phyloP scores from a whole-genome alignment of 2,888 invertebrate species.

The Cosmia trapezina region DNA sequence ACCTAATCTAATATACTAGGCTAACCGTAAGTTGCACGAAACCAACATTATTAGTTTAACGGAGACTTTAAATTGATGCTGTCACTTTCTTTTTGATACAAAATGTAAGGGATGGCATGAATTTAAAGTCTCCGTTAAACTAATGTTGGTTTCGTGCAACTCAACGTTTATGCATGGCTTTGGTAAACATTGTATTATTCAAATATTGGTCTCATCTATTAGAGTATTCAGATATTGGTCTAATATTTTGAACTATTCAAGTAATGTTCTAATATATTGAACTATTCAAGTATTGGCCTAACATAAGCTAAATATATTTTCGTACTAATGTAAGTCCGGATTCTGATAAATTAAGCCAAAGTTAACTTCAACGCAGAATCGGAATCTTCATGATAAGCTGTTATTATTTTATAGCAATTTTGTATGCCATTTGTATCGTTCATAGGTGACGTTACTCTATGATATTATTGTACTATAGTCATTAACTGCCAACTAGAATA shows the following conservation, averaged over 20 bases:
- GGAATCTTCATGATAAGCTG: constrained; percentile 67
- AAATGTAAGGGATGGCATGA: no score
- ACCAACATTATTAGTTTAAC: no score
- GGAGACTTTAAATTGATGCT: no score
- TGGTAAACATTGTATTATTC: no score
- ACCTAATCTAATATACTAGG: no score
- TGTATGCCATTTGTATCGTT: constrained; percentile 83
- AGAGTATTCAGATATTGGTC: background rate
- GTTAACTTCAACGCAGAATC: constrained; percentile 75
- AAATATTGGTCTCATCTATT: no score
- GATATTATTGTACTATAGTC: constrained; percentile 80
- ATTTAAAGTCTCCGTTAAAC: no score
- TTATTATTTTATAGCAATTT: constrained; percentile 77
- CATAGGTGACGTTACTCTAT: constrained; percentile 78
- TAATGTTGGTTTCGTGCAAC: no score
- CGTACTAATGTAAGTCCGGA: constrained; percentile 63
- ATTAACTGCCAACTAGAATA: constrained; percentile 85
- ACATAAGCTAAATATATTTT: constrained; percentile 57
- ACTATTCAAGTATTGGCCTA: background rate
- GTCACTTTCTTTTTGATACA: no score
- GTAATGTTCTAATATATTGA: background rate
- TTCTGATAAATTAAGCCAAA: constrained; percentile 80
- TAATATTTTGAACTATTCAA: background rate
- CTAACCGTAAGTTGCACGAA: no score
- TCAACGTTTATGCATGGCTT: no score